A percentile compares a stretch with the other conserved stretches of the same genome.
phyloP scores from a whole-genome alignment of 2,888 invertebrate species.

The Lasiommata megera region DNA sequence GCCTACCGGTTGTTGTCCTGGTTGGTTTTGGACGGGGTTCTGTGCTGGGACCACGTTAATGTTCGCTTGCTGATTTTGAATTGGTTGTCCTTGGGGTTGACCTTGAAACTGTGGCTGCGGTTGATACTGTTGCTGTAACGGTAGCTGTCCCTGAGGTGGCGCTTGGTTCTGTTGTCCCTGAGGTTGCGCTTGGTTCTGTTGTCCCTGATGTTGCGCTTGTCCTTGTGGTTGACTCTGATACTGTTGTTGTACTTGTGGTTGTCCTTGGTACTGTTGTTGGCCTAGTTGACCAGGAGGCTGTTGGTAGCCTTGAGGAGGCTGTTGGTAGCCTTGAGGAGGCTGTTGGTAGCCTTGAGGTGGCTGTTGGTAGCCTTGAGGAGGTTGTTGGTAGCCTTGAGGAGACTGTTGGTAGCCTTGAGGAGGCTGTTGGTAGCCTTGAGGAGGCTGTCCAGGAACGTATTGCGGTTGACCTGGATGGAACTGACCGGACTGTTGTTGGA shows the following conservation, averaged over 20 bases:
- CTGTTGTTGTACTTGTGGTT: slow-evolving; percentile 36
- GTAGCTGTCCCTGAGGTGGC: slow-evolving; percentile 29
- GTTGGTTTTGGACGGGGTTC: slow-evolving; percentile 23
- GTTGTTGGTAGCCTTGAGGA: slow-evolving; percentile 48
- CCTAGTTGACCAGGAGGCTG: slow-evolving; percentile 20
- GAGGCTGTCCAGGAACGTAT: slow-evolving; percentile 31
- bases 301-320: slow-evolving; percentile 39
- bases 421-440: slow-evolving; percentile 38
- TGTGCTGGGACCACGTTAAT: slow-evolving; percentile 30
- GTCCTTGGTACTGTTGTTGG: slow-evolving; percentile 30
- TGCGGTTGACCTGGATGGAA: slow-evolving; percentile 37
- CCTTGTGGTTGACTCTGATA: slow-evolving; percentile 26
- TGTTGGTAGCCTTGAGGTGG: slow-evolving; percentile 39
- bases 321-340: slow-evolving; percentile 37
- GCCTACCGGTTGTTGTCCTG: slow-evolving; percentile 23
- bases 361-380: slow-evolving; percentile 20
- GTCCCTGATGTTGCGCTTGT: slow-evolving; percentile 14
- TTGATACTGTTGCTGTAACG: slow-evolving; percentile 19
- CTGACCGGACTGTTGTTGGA: slow-evolving; percentile 40
- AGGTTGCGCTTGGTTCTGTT: slow-evolving; percentile 9
- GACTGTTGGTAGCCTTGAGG: slow-evolving; percentile 33
- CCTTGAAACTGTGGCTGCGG: slow-evolving; percentile 21
- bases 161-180: slow-evolving; percentile 15
- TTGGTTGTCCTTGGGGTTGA: slow-evolving; percentile 20
- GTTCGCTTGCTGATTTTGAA: slow-evolving; percentile 24